Base-by-base conservation (phyloP, 2,888 invertebrate species). In the Clusia tigrina region DNA sequence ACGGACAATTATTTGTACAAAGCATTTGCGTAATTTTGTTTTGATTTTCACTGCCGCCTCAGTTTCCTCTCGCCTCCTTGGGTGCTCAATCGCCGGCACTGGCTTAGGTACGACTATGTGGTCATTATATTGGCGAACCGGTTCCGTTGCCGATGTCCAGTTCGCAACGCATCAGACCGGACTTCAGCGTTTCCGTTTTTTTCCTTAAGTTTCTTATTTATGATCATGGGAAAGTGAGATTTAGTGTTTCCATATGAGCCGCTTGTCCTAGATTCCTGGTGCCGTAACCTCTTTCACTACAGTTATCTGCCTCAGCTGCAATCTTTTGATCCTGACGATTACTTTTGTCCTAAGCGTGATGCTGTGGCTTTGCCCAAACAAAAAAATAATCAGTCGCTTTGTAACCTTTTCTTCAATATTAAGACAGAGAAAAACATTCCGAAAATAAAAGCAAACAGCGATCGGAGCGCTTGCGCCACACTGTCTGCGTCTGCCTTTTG, bases 21-120 rank as follows among this genome's bases (percentile, higher is more conserved):
- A 77, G 73, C 78, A 76, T 80, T 80, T 78, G 73, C 77, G 78
- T 80, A 80, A 80, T 80, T 80, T 74, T 80, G 77, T 74, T 74
- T 74, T 75, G 48, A 20, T 48, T 15, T n/a, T 15, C 42, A 42
- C n/a, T 42, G 9, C n/a, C n/a, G 9, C 42, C 22, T 48, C 22
- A 20, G 5, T 22, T 48, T 3, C 48, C 22, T 18, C 48, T 20
- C 5, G 5, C 20, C 48, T n/a, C n/a, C n/a, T n/a, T n/a, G n/a
- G n/a, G n/a, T n/a, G n/a, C n/a, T n/a, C n/a, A n/a, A n/a, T n/a
- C n/a, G n/a, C n/a, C n/a, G n/a, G n/a, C n/a, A n/a, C n/a, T n/a
- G n/a, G n/a, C n/a, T n/a, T n/a, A n/a, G n/a, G n/a, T n/a, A n/a
- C n/a, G n/a, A n/a, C n/a, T n/a, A 20, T 5, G 6, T 18, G 5